phyloP scores from a whole-genome alignment of 30 jellyfish, hydroid and myxozoan species.

The Hydra vulgaris region DNA sequence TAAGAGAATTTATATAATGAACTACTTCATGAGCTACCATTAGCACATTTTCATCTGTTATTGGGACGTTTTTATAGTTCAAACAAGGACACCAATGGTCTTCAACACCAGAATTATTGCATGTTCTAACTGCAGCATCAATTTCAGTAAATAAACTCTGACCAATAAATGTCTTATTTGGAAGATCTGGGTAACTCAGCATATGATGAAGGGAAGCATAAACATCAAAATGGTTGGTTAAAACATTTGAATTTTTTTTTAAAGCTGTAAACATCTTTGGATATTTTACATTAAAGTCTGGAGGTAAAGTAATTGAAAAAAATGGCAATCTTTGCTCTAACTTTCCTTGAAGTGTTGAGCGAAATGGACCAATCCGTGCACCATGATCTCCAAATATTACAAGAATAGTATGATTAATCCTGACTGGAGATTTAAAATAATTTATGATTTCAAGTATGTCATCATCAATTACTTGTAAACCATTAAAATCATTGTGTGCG shows the following conservation, averaged over 20 bases:
- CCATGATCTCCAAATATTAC: constrained; percentile 78
- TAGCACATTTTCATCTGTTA: constrained; percentile 6
- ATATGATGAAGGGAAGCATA: constrained; percentile 55
- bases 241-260: constrained; percentile 28
- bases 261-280: constrained; percentile 29
- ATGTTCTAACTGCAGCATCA: constrained; percentile 32
- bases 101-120: constrained; percentile 49
- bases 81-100: constrained; percentile 84
- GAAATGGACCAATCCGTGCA: constrained; percentile 31
- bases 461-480: constrained; percentile 20
- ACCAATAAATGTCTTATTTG: constrained; percentile 20
- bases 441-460: constrained; percentile 7
- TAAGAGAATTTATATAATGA: constrained; percentile 21
- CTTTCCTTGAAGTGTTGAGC: constrained; percentile 53
- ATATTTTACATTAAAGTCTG: constrained; percentile 18
- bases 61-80: constrained; percentile 15
- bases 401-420: constrained; percentile 32
- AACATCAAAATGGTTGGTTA: constrained; percentile 69
- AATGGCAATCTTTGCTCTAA: constrained; percentile 76
- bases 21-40: constrained; percentile 37
- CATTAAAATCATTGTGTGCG: constrained; percentile 33
- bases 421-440: constrained; percentile 14
- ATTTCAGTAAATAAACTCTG: constrained; percentile 53
- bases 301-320: constrained; percentile 53
- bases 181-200: constrained; percentile 31